phyloP scores from a whole-genome alignment of 1,140 invertebrate species.

The Holotrichia oblita region DNA sequence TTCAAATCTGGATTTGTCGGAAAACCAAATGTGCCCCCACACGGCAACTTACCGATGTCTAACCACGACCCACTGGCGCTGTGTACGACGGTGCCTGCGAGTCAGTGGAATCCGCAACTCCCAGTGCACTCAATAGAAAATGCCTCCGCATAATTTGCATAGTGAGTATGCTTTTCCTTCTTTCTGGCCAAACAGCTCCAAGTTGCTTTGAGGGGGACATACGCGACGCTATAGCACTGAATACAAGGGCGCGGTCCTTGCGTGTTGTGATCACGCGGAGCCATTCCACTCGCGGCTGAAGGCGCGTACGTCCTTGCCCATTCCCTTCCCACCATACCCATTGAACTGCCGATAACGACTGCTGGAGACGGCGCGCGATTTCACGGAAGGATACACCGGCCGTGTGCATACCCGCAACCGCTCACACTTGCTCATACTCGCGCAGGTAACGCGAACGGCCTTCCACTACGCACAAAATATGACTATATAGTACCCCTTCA shows the following conservation, averaged over 20 bases:
- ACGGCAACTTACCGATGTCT: too few relatives aligned
- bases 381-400: too few relatives aligned
- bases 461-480: neutral
- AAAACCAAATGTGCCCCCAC: too few relatives aligned
- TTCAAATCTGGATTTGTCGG: too few relatives aligned
- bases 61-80: too few relatives aligned
- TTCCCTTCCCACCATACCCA: neutral
- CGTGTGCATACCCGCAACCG: neutral
- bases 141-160: neutral
- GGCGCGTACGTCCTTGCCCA: neutral
- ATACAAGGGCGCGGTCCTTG: conserved; percentile 15
- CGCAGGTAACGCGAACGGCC: neutral
- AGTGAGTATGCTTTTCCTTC: neutral
- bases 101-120: neutral
- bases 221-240: conserved; percentile 28
- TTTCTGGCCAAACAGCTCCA: neutral
- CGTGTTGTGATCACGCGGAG: neutral
- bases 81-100: conserved; percentile 3
- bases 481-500: neutral
- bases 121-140: neutral
- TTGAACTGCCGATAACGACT: neutral
- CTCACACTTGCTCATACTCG: neutral
- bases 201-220: neutral
- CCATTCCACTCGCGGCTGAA: neutral
- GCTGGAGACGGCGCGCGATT: neutral